phyloP scores from a whole-genome alignment of 2,888 invertebrate genomes.

The Sipha maydis region DNA sequence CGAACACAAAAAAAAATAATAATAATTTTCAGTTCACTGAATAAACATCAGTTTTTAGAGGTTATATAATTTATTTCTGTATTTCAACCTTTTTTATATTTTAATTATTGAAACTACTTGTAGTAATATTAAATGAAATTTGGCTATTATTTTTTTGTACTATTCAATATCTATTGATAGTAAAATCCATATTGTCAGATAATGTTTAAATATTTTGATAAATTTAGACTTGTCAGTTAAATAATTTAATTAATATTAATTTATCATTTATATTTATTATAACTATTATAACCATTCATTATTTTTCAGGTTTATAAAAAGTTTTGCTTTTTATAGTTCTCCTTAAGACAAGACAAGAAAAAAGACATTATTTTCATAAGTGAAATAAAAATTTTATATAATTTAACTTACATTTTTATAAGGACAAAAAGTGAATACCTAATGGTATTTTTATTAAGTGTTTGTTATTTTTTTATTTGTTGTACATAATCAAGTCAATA shows the following conservation, averaged over 20 bases:
- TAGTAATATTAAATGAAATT: too few species aligned
- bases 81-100: too few species aligned
- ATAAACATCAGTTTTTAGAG: too few species aligned
- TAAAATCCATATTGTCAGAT: background rate
- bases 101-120: too few species aligned
- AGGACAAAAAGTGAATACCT: constrained; percentile 55
- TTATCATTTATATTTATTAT: background rate
- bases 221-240: background rate
- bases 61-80: too few species aligned
- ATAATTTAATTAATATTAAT: background rate
- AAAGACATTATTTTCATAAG: constrained; percentile 60
- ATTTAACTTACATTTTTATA: constrained; percentile 57
- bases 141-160: background rate
- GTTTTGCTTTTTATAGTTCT: constrained; percentile 31
- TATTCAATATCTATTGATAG: background rate
- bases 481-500: constrained; percentile 50
- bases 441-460: constrained; percentile 58
- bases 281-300: background rate
- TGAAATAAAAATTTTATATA: constrained; percentile 51
- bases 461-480: constrained; percentile 60
- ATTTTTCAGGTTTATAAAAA: constrained; percentile 46
- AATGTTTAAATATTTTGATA: too few species aligned
- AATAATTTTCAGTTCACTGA: too few species aligned
- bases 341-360: constrained; percentile 20
- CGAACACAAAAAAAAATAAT: too few species aligned